Conservation (phyloP, 2,888 invertebrate species). For the Acholoe squamosa region DNA sequence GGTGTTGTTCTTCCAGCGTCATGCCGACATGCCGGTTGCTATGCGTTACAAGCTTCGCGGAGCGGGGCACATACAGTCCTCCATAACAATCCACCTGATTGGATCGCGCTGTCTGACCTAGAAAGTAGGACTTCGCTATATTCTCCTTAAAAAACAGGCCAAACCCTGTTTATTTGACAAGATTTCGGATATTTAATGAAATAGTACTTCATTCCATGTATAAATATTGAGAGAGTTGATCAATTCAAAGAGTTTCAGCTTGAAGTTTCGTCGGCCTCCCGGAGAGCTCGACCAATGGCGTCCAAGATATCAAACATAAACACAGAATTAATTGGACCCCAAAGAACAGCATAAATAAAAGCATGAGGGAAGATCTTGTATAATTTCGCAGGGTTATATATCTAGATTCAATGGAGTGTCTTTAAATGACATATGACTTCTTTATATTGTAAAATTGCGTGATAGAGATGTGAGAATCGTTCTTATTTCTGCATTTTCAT, state of each 20-base stretch:
- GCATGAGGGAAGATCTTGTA: neutral
- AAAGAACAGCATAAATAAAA: neutral
- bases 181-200: too few relatives aligned
- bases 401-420: neutral
- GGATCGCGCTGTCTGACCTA: neutral
- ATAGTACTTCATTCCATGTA: too few relatives aligned
- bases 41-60: slow-evolving; percentile 57
- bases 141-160: too few relatives aligned
- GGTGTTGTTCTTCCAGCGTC: slow-evolving; percentile 55
- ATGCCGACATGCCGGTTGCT: slow-evolving; percentile 59
- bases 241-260: too few relatives aligned
- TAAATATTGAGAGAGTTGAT: too few relatives aligned
- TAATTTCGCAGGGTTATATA: neutral
- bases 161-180: too few relatives aligned
- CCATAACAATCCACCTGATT: neutral
- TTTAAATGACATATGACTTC: too few relatives aligned
- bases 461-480: neutral
- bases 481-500: neutral
- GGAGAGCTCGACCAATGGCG: neutral
- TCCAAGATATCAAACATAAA: slow-evolving; percentile 49
- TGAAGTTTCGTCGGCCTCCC: too few relatives aligned
- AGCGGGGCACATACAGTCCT: neutral
- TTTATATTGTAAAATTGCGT: neutral
- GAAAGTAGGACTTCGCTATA: too few relatives aligned
- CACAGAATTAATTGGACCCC: neutral